Conservation (phyloP, 2,113 vertebrate species). For the Chloropsis cyanopogon region DNA sequence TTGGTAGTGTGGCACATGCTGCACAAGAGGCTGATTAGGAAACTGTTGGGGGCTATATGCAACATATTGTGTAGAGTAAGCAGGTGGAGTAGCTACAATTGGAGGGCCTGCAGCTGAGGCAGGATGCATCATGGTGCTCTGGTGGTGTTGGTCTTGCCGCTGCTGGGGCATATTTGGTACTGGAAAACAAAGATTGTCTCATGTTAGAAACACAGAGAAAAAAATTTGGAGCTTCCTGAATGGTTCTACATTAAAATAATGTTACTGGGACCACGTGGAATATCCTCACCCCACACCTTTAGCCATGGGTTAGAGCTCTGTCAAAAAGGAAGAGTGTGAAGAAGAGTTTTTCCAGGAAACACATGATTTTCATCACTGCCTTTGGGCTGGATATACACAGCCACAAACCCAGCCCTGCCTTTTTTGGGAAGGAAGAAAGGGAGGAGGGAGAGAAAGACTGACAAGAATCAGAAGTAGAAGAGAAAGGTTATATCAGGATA, state of each 20-base stretch:
- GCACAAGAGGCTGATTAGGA: conserved; percentile 91
- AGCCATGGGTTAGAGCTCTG: not conserved
- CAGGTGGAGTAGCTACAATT: conserved; percentile 89
- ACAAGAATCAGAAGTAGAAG: not conserved
- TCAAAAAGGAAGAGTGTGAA: not conserved
- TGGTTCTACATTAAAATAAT: not conserved
- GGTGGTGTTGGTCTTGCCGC: conserved; percentile 95
- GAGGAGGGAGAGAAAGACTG: not conserved
- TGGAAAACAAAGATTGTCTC: conserved; percentile 52
- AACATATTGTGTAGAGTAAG: conserved; percentile 93
- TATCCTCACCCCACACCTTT: not conserved
- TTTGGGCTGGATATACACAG: not conserved
- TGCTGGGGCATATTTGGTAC: conserved; percentile 97
- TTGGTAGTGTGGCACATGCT: conserved; percentile 95
- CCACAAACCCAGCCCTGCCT: not conserved
- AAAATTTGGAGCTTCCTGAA: not conserved
- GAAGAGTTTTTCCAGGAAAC: not conserved
- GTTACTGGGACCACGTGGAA: not conserved
- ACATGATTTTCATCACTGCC: not conserved
- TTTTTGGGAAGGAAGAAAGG: not conserved
- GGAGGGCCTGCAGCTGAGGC: conserved; percentile 92
- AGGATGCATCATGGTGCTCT: conserved; percentile 94
- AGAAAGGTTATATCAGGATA: not conserved
- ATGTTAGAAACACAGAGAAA: not conserved
- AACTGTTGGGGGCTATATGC: conserved; percentile 97